These are phyloP conservation scores for Frankliniella intonsa DNA, from an alignment of 2,888 invertebrate species.

Conservation along the genomic window DNA sequence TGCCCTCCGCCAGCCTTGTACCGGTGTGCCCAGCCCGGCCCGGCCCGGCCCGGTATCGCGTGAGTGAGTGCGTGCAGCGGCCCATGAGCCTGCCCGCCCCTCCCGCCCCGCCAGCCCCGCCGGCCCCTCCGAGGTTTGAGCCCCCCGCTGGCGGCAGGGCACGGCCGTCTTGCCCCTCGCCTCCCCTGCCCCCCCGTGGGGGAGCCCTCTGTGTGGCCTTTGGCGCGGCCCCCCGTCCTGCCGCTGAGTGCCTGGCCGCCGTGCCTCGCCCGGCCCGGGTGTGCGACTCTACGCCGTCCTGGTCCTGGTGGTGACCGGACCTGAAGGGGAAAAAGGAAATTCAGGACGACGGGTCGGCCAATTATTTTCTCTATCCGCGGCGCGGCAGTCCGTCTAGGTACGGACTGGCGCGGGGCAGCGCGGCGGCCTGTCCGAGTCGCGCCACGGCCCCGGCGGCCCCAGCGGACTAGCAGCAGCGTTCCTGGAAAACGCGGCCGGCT, in stretches of 20 bases:
- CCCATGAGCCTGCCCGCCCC: neutral
- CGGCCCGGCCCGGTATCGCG: neutral
- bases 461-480: neutral
- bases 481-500: constrained; percentile 15
- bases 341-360: no score
- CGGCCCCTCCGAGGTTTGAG: neutral
- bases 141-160: constrained; percentile 10
- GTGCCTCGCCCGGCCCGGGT: no score
- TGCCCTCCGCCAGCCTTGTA: neutral
- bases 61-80: constrained; percentile 9
- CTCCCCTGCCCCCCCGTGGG: neutral
- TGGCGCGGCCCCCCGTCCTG: neutral
- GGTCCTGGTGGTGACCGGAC: no score
- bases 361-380: neutral
- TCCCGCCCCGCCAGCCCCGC: neutral
- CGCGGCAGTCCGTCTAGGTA: neutral
- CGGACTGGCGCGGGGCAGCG: neutral
- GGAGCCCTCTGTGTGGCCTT: constrained; percentile 7
- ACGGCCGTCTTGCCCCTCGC: neutral
- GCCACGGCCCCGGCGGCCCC: neutral
- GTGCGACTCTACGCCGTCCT: no score
- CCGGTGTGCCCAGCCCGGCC: neutral
- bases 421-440: neutral
- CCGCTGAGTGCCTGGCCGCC: no score
- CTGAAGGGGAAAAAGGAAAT: no score